These are phyloP conservation scores for Hybognathus amarus DNA, from an alignment of 2,797 vertebrate genomes.

Conservation along the genomic window DNA sequence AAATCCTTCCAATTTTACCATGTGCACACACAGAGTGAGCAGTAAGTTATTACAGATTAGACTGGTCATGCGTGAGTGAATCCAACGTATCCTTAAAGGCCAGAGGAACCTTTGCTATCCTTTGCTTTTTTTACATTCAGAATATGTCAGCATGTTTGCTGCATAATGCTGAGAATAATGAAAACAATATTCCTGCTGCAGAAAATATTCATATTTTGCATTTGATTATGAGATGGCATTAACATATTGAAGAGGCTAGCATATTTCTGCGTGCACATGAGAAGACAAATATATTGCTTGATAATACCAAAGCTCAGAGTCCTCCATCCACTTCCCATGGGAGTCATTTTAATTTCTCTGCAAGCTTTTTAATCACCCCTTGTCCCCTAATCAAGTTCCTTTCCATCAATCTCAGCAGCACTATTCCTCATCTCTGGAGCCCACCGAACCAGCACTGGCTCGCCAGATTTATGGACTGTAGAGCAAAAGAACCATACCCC, in stretches of 20 bases:
- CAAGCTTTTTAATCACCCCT: slow-evolving; percentile 55
- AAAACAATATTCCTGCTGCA: slow-evolving; percentile 23
- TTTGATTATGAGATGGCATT: slow-evolving; percentile 49
- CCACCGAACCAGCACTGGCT: slow-evolving; percentile 12
- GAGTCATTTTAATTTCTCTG: slow-evolving; percentile 48
- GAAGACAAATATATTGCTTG: slow-evolving; percentile 39
- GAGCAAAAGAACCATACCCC: background rate
- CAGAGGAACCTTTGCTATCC: background rate
- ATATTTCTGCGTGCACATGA: slow-evolving; percentile 8
- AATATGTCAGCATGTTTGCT: slow-evolving; percentile 26
- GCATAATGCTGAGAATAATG: slow-evolving; percentile 17
- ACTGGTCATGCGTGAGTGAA: slow-evolving; percentile 16
- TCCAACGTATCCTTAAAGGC: slow-evolving; percentile 37
- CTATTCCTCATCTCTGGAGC: slow-evolving; percentile 25
- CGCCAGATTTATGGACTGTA: slow-evolving; percentile 35
- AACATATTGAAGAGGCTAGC: slow-evolving; percentile 42
- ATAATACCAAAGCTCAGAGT: slow-evolving; percentile 31
- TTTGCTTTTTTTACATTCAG: slow-evolving; percentile 33
- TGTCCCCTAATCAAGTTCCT: slow-evolving; percentile 44
- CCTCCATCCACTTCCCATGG: slow-evolving; percentile 27
- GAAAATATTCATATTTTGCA: slow-evolving; percentile 39
- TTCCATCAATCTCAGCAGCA: slow-evolving; percentile 49
- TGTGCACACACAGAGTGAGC: background rate
- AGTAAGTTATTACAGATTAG: slow-evolving; percentile 31
- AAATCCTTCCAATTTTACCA: slow-evolving; percentile 6